Base-by-base conservation (phyloP, 2,888 invertebrate genomes). In the Hartigia nigra region DNA sequence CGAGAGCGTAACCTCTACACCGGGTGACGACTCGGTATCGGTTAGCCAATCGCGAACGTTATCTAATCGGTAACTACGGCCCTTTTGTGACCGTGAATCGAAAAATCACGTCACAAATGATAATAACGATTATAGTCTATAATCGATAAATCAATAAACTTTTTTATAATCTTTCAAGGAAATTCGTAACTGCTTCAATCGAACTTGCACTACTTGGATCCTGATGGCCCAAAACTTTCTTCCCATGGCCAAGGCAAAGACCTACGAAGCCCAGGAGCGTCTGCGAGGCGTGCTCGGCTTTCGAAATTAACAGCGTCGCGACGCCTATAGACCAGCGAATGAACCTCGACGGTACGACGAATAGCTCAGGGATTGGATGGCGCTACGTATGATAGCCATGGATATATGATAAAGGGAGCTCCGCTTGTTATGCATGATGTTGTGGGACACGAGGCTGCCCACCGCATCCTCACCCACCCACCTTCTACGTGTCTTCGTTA, bases 401-500 rank as follows among this genome's bases (percentile, higher is more conserved):
- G 55, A 55, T 55, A 55, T 55, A 55, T 55, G 55, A 55, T 55
- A 55, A 55, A 55, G 55, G 55, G 55, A 55, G 39, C 5, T 23
- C 85, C 87, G 87, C 86, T 88, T 88, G 87, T 85, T 89, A 89
- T 88, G 88, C 88, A 88, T 89, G 89, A 88, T 88, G 88, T 87
- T 89, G 88, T 84, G 85, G 82, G 81, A 84, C 84, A 82, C 85
- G 88, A 55, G 5, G 23, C 55, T 55, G 55, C 55, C 55, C 55
- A 55, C 34, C 34, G 34, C 34, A 34, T 34, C 34, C 34, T 4
- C 34, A 34, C 23, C 55, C 55, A 34, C 37, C 39, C 39, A 39
- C 88, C 87, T 88, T 88, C 89, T 88, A 89, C 89, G 88, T 89
- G 89, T 88, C 89, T 89, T 89, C 87, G 88, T 89, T 88, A 88